A percentile compares a stretch with the other conserved stretches of the same genome.
phyloP scores from a whole-genome alignment of 2,888 invertebrate species.

The Melinaea menophilus region DNA sequence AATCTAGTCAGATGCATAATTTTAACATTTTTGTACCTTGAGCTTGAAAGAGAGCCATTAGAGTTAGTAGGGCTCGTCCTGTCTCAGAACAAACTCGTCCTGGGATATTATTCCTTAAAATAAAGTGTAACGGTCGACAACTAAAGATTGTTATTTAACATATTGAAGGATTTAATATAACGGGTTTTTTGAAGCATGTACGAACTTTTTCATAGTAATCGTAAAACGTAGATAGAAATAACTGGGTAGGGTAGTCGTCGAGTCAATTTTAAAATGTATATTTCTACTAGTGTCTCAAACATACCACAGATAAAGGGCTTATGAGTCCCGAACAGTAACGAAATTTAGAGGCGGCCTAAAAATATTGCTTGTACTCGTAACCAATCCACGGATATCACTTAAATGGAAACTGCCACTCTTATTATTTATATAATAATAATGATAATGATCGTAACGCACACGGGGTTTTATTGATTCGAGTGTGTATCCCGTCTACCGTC shows the following conservation, averaged over 20 bases:
- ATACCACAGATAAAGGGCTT: slow-evolving; percentile 49
- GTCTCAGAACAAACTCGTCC: slow-evolving; percentile 3
- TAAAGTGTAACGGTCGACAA: slow-evolving; percentile 1
- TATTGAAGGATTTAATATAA: slow-evolving; percentile 7
- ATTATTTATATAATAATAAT: slow-evolving; percentile 43
- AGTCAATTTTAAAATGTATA: slow-evolving; percentile 62
- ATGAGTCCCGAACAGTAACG: slow-evolving; percentile 69
- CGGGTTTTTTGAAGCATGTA: slow-evolving; percentile 49
- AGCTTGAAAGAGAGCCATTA: slow-evolving; percentile 1
- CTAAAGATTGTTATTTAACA: slow-evolving; percentile 4
- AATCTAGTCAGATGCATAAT: background rate
- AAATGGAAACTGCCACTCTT: slow-evolving; percentile 66
- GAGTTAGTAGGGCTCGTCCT: slow-evolving; percentile 3
- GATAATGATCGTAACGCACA: slow-evolving; percentile 47
- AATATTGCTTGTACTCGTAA: slow-evolving; percentile 49
- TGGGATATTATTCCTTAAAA: slow-evolving; percentile 3
- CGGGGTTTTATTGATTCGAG: slow-evolving; percentile 75
- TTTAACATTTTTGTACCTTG: slow-evolving; percentile 7
- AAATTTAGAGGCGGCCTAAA: slow-evolving; percentile 69
- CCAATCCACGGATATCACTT: slow-evolving; percentile 46
- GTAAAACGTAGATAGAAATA: slow-evolving; percentile 60
- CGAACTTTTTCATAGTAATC: slow-evolving; percentile 49
- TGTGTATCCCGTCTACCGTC: slow-evolving; percentile 55
- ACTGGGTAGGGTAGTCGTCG: slow-evolving; percentile 63
- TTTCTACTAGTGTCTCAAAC: slow-evolving; percentile 45